Evolutionary conservation across 2,797 vertebrate species (phyloP).

Genomic region (Pelochelys cantorii): DNA sequence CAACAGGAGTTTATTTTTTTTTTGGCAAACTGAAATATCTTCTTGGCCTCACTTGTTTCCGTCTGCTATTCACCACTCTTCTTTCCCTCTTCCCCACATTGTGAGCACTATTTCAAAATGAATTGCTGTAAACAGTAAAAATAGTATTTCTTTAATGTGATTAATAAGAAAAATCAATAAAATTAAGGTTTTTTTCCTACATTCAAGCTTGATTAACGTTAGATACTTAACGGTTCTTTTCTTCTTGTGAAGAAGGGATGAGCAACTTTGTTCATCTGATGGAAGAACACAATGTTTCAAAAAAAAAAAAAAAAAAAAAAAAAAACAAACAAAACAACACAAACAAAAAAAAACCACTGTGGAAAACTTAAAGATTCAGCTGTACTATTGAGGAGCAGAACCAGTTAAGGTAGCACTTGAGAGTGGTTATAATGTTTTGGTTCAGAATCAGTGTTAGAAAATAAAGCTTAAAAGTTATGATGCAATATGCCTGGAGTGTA

Average conservation of each 20-base stretch:
- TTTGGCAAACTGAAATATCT: slow-evolving; percentile 8
- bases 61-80: slow-evolving; percentile 37
- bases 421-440: slow-evolving; percentile 69
- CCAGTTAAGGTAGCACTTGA: slow-evolving; percentile 64
- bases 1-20: slow-evolving; percentile 45
- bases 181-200: slow-evolving; percentile 33
- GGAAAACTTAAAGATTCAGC: slow-evolving; percentile 58
- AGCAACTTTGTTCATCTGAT: slow-evolving; percentile 16
- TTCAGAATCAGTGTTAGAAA: slow-evolving; percentile 72
- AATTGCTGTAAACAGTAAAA: slow-evolving; percentile 64
- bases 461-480: slow-evolving; percentile 71
- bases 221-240: slow-evolving; percentile 59
- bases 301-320: too few species aligned
- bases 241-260: neutral
- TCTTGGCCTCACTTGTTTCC: slow-evolving; percentile 13
- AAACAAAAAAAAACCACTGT: slow-evolving; percentile 51
- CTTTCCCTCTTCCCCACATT: slow-evolving; percentile 24
- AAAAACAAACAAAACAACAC: too few species aligned
- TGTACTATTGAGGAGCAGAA: slow-evolving; percentile 52
- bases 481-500: slow-evolving; percentile 55
- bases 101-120: slow-evolving; percentile 59
- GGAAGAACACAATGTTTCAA: slow-evolving; percentile 40
- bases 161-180: slow-evolving; percentile 53
- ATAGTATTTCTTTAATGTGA: slow-evolving; percentile 69
- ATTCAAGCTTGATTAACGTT: slow-evolving; percentile 31